Percentiles rank a stretch among this genome's conserved stretches.
Conservation (phyloP, 2,888 invertebrate genomes). For the Drosophila kambysellisi region DNA sequence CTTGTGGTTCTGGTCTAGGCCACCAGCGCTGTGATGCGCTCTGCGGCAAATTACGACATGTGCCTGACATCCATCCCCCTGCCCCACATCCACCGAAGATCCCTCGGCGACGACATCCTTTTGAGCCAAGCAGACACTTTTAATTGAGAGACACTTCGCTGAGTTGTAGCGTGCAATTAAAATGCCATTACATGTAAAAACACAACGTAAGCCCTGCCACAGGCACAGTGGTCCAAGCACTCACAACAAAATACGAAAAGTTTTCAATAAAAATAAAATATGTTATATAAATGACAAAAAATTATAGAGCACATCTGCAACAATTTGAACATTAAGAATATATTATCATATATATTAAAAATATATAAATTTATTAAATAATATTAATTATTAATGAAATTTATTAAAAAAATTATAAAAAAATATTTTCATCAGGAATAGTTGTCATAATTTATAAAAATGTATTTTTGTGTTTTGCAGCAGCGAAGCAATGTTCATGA, state of each 20-base stretch:
- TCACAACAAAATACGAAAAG: not conserved
- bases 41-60: slow-evolving; percentile 72
- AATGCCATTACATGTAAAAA: slow-evolving; percentile 76
- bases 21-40: slow-evolving; percentile 23
- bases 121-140: slow-evolving; percentile 74
- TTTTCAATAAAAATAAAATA: not conserved
- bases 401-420: not conserved
- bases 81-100: slow-evolving; percentile 22
- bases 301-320: not conserved
- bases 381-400: not conserved
- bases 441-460: not conserved
- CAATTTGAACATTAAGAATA: not conserved
- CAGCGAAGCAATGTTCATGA: not conserved
- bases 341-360: not conserved
- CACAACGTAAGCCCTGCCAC: slow-evolving; percentile 32
- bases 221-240: slow-evolving; percentile 17
- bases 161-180: slow-evolving; percentile 74
- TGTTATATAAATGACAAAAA: not conserved
- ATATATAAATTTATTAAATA: not conserved
- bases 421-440: not conserved
- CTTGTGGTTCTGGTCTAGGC: slow-evolving; percentile 30
- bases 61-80: slow-evolving; percentile 61
- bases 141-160: slow-evolving; percentile 78
- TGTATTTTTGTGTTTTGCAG: not conserved
- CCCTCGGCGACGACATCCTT: slow-evolving; percentile 54